Base-by-base conservation (phyloP, 2,888 invertebrate species). In the Cephalotes varians region DNA sequence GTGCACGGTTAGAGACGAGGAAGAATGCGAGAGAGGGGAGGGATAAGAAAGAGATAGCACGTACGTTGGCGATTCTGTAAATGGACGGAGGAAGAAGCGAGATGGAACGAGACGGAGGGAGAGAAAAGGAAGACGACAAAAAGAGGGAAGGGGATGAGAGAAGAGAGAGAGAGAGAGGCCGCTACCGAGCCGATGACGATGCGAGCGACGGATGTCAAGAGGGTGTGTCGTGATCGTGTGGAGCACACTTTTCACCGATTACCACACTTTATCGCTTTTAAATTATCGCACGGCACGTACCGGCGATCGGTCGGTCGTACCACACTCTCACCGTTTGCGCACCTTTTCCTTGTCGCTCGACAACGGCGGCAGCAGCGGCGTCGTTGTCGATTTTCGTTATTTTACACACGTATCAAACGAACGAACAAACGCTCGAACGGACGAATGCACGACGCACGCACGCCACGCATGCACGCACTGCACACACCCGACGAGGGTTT, bases 191-290 rank as follows among this genome's bases (percentile, higher is more conserved):
- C 84, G 87, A 90, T 88, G 91, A 85, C 89, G 91, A 89, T 88
- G 86, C 82, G 89, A 91, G 67, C 77, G 88, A 91, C 91, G 89
- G 90, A 92, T 91, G 92, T 92, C 91, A 91, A 91, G 91, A 92
- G 92, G 92, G 92, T 92, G 92, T 92, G 92, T 92, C 92, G 74
- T 51, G 91, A 84, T 69, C 31, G 69, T 81, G 54, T 58, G 51
- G 67, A 69, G 64, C 56, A 34, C 65, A 77, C 77, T 77, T 58
- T 73, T 67, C 77, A 77, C 76, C 64, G 49, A n/a, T 60, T 76
- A 40, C 67, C 15, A 56, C 81, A 40, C 47, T 28, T n/a, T 21
- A 12, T 12, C 34, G 31, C 44, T 62, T 10, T 37, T 37, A 47
- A 62, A 76, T 64, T 64, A n/a, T 51, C 49, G 25, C 67, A 44